These are phyloP conservation scores for Cyprinodon brontotheroides DNA, from an alignment of 2,113 vertebrate species.

Conservation along the genomic window DNA sequence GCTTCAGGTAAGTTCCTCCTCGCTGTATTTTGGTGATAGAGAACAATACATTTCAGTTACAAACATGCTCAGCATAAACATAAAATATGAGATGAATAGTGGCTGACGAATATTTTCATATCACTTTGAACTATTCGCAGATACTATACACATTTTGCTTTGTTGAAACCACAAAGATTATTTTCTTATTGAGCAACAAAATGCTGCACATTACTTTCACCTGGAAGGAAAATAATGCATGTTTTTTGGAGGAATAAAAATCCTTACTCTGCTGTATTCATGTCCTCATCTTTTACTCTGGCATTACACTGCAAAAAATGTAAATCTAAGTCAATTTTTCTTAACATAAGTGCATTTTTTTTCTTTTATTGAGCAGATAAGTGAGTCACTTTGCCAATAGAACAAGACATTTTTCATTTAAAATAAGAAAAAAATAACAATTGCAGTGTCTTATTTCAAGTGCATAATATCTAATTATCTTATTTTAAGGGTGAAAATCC, in stretches of 20 bases:
- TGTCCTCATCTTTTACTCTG: not conserved
- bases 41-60: constrained; percentile 29
- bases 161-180: no score
- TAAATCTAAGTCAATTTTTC: no score
- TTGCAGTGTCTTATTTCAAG: no score
- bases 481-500: no score
- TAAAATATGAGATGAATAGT: not conserved
- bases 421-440: no score
- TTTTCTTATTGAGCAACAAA: not conserved
- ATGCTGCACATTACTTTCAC: not conserved
- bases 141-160: not conserved
- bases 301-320: no score
- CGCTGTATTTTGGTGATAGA: constrained; percentile 32
- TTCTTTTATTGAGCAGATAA: no score
- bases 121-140: not conserved
- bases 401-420: no score
- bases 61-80: not conserved
- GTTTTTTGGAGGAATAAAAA: not conserved
- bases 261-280: not conserved
- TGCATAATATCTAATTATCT: no score
- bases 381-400: no score
- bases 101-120: not conserved
- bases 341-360: no score
- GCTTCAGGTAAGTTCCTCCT: constrained; percentile 14
- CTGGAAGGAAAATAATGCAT: not conserved